phyloP scores from a whole-genome alignment of 2,888 invertebrate genomes.

The Phaonia tiefii region DNA sequence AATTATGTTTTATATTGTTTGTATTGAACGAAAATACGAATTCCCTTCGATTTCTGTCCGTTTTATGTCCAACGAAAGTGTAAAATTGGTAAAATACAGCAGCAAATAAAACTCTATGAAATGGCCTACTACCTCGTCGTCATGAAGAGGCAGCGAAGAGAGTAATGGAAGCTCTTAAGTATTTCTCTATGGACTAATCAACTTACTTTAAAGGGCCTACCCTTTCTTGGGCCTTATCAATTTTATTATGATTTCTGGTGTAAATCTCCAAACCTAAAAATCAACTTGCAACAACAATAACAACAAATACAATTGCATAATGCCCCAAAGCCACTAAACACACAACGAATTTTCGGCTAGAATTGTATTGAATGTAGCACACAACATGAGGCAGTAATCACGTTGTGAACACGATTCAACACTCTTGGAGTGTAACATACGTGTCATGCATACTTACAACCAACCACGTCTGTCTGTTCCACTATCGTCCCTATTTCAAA shows the following conservation, averaged over 20 bases:
- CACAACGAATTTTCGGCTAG: constrained; percentile 28
- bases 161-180: too few relatives aligned
- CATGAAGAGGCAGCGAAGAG: too few relatives aligned
- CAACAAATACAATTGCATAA: constrained; percentile 62
- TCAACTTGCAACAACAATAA: not conserved
- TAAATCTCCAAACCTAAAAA: not conserved
- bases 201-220: too few relatives aligned
- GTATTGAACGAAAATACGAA: too few relatives aligned
- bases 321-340: constrained; percentile 51
- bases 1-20: too few relatives aligned
- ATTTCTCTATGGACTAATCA: too few relatives aligned
- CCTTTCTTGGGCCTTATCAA: not conserved
- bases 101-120: too few relatives aligned
- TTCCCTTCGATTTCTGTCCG: too few relatives aligned
- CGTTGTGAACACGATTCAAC: constrained; percentile 68
- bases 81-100: too few relatives aligned
- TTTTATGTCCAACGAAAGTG: too few relatives aligned
- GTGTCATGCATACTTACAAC: constrained; percentile 48
- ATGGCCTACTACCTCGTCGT: too few relatives aligned
- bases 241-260: not conserved
- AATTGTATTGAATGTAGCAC: constrained; percentile 58
- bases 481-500: constrained; percentile 17
- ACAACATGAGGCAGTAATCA: constrained; percentile 67
- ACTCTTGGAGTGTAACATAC: constrained; percentile 65
- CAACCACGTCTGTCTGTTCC: not conserved